Evolutionary conservation across 2,113 vertebrate genomes (phyloP), one percentile per base, ranked within the genome.

Genomic region (Pipra filicauda): DNA sequence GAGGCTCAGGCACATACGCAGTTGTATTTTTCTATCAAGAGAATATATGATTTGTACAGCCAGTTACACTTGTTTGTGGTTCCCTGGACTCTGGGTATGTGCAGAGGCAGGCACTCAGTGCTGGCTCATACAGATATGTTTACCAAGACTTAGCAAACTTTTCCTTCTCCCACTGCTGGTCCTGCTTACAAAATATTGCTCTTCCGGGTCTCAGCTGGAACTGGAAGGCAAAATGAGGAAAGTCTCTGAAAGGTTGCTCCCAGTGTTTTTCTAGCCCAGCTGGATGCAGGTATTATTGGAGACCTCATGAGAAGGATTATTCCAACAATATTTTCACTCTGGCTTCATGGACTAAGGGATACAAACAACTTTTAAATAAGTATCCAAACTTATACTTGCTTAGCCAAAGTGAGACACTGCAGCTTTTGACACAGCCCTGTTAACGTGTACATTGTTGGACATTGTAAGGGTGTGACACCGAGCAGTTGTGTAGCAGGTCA

Each of bases 221-320:
- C 67, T 86, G 65, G 84, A 91, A 91, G 65, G 80, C 66, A 92
- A 86, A 86, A 92, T 51, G 75, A 92, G 55, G 83, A 62, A 90
- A 95, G 59, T 46, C 27, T 83, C 79, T 52, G 61, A 52, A 86
- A 94, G 70, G 54, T 89, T 95, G 70, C 58, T 95, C 57, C 1
- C 3, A 61, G 24, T 92, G 87, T 96, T 96, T 95, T 91, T 81
- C 52, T 89, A 91, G 65, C 89, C 80, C 95, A 89, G 93, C 93
- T 95, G 94, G 93, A 69, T 69, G 44, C 80, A 95, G 93, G 84
- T 85, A 58, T 95, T 96, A 91, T 57, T 95, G 84, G 95, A 95
- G 80, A 91, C 74, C 74, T 95, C 81, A 73, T 65, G 54, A 95
- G 87, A 82, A 94, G 91, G 91, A 93, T 92, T 95, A 94, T 95